Conservation (phyloP, 1,140 invertebrate species). For the Cyclargus thomasi region DNA sequence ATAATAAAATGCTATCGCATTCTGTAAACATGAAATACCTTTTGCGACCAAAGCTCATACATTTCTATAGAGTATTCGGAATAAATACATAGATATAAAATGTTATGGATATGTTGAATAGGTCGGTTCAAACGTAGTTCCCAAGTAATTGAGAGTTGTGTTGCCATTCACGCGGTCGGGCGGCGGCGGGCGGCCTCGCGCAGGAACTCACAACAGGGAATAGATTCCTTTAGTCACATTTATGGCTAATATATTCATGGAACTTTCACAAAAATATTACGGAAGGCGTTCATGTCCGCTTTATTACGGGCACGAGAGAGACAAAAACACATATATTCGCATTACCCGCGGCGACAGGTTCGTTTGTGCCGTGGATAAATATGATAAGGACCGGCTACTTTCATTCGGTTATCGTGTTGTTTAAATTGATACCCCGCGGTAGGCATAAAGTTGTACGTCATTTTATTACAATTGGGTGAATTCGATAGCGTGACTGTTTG, state of each 20-base stretch:
- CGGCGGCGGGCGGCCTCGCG: slow-evolving; percentile 14
- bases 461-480: background rate
- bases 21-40: slow-evolving; percentile 9
- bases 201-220: slow-evolving; percentile 42
- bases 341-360: slow-evolving; percentile 16
- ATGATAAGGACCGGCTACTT: slow-evolving; percentile 2
- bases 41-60: slow-evolving; percentile 11
- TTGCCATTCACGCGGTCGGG: slow-evolving; percentile 37
- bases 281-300: slow-evolving; percentile 47
- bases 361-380: slow-evolving; percentile 18
- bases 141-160: slow-evolving; percentile 46
- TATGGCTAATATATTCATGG: slow-evolving; percentile 74
- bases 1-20: slow-evolving; percentile 6
- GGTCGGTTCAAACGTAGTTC: slow-evolving; percentile 34
- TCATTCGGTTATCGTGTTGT: background rate
- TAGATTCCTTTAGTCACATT: slow-evolving; percentile 71
- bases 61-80: slow-evolving; percentile 14
- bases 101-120: slow-evolving; percentile 17
- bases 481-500: background rate
- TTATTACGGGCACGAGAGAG: slow-evolving; percentile 49
- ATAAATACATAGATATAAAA: slow-evolving; percentile 22
- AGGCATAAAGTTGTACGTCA: background rate
- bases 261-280: slow-evolving; percentile 70
- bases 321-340: slow-evolving; percentile 20
- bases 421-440: background rate